Evolutionary conservation across 92 coral and sea anemone genomes (phyloP), one percentile per base, ranked within the genome.

Genomic region (Porites evermanni): DNA sequence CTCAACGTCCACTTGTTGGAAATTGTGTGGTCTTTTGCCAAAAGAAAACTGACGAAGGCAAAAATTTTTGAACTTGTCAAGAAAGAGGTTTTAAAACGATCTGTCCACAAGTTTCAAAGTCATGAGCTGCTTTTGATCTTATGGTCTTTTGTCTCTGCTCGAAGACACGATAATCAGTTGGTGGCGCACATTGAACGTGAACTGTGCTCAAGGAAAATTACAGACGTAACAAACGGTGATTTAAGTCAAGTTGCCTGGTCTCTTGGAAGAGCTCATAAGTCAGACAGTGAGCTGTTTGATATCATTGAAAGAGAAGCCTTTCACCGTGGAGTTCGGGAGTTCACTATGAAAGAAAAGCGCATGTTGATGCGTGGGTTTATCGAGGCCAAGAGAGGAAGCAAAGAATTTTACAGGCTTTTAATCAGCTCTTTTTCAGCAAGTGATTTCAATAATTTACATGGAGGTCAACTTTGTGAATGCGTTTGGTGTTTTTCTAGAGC

Each of bases 321-420:
- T 6, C 23, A 12, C 14, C 81, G 70, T 24, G 70, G 53, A 3
- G 63, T 29, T 2, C 17, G 52, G 14, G 52, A 77, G 52, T 54
- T 77, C 8, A 58, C 81, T 20, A 50, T 0, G 8, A 52, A 52
- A 73, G 53, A 58, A 21, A 77, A 77, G 16, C 18, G 68, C 10
- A 77, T 77, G 67, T 23, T 26, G 12, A 32, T 77, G 68, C 67
- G 81, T 4, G 81, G 81, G 1, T 59, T 77, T 23, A 58, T 77
- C 14, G 68, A 59, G 81, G 81, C 81, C 6, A 77, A 77, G 69
- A 58, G 67, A 59, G 81, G 81, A 17, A 58, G 81, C 3, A 77
- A 24, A 32, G 68, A 59, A 9, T 32, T 77, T 17, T 77, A 58
- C 53, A 12, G 60, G 26, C 23, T 12, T 59, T 7, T 77, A 14